These are phyloP conservation scores for Gymnothorax javanicus DNA, from an alignment of 2,797 vertebrate species.

Conservation along the genomic window DNA sequence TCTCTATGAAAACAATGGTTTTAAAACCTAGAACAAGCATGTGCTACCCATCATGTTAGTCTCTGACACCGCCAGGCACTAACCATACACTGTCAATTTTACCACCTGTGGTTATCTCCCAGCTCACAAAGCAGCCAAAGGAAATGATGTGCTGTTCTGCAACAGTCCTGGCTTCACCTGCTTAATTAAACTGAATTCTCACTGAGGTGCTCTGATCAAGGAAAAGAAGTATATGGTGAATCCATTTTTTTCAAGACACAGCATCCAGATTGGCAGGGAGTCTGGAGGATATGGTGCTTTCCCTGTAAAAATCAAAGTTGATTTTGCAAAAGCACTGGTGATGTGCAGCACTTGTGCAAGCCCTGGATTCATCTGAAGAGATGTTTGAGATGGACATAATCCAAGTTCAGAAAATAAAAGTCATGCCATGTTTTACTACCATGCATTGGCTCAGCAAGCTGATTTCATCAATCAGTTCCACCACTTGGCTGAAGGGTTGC, in stretches of 20 bases:
- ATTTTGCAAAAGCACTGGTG: not conserved
- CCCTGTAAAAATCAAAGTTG: not conserved
- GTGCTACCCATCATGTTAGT: too few species aligned
- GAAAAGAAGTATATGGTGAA: not conserved
- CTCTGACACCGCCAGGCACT: too few species aligned
- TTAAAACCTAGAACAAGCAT: too few species aligned
- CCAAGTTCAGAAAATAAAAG: not conserved
- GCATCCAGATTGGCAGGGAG: not conserved
- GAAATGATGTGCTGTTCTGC: not conserved
- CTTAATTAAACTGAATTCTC: not conserved
- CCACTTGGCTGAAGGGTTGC: too few species aligned
- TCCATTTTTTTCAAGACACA: not conserved
- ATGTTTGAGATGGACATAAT: slow-evolving; percentile 1
- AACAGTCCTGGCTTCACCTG: not conserved
- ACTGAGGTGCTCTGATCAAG: not conserved
- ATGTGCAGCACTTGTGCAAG: not conserved
- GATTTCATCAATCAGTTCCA: too few species aligned
- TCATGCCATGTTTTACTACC: too few species aligned
- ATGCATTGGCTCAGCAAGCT: too few species aligned
- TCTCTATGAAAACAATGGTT: too few species aligned
- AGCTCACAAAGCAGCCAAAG: not conserved
- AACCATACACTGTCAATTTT: not conserved
- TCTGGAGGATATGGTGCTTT: not conserved
- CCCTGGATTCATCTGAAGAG: not conserved
- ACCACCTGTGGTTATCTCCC: not conserved